Evolutionary conservation across 2,888 invertebrate species (phyloP), one percentile per base, ranked within the genome.

Genomic region (Acronicta leporina): DNA sequence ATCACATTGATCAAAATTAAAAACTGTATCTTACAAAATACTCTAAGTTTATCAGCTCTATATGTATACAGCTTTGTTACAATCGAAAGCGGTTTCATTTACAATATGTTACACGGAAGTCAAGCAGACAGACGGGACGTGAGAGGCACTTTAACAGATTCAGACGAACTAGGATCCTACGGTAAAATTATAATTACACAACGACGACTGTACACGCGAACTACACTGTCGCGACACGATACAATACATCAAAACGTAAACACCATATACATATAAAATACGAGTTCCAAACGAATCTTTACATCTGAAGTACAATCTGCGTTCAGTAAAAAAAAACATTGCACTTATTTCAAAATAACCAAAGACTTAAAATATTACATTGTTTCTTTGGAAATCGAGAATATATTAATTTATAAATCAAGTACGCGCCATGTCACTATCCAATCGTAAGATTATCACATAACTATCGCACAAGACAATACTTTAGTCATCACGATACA

Each of bases 71-170:
- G 89, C 87, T 84, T 88, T 89, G 87, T 85, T 84, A 90, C 83
- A 89, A 84, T 85, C 79, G 80, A 79, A 90, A 89, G 87, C 83
- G 70, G 76, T 82, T 75, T 82, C 83, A 92, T 92, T 88, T 92
- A 92, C 91, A 92, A 87, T 92, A 93, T 92, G 84, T 90, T 92
- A 93, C 92, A 92, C 63, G 75, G 85, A 85, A 85, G 86, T 81
- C 84, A 88, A 88, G 87, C 89, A 80, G 88, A 90, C 88, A 83
- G 88, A 89, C 74, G 85, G 88, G 89, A 90, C 84, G 85, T 85
- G 87, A 87, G 89, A 94, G 94, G 94, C 93, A 94, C 94, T 94
- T 94, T 79, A 90, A 92, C 87, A 89, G 83, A 90, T 82, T 79
- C 83, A 81, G 77, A 84, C 76, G 78, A 84, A 81, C 81, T 81